phyloP scores from a whole-genome alignment of 2,888 invertebrate genomes.

The Eupelmus urozonus region DNA sequence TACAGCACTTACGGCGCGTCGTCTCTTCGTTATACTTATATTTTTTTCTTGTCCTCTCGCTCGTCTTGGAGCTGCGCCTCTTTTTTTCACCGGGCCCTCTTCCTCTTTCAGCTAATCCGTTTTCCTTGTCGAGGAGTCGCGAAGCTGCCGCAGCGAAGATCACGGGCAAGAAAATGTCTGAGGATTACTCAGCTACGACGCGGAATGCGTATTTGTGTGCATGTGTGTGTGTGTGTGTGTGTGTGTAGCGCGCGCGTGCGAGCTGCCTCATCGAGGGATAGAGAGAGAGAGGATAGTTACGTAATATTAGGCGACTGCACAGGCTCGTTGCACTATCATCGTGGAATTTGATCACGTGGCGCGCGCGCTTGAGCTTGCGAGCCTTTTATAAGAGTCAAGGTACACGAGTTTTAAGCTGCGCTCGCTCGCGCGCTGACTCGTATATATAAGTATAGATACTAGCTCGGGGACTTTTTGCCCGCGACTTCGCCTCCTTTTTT shows the following conservation, averaged over 20 bases:
- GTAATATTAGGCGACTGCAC: conserved; percentile 53
- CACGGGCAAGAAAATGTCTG: conserved; percentile 9
- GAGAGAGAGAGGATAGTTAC: conserved; percentile 37
- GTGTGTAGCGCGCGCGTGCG: conserved; percentile 6
- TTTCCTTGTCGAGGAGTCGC: conserved; percentile 3
- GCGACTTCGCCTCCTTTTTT: conserved; percentile 2
- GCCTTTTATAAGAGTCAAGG: conserved; percentile 46
- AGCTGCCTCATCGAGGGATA: neutral
- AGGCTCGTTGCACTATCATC: conserved; percentile 54
- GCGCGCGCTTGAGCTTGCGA: conserved; percentile 41
- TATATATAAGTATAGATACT: neutral
- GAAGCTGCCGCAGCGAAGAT: conserved; percentile 9
- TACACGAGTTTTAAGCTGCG: conserved; percentile 43
- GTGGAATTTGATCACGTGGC: conserved; percentile 54
- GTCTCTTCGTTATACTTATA: neutral
- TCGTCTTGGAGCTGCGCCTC: neutral
- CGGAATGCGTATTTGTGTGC: conserved; percentile 31
- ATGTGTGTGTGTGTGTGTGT: neutral
- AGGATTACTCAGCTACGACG: conserved; percentile 40
- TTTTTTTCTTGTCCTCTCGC: neutral
- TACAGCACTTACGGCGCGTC: neutral
- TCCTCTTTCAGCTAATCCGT: conserved; percentile 9
- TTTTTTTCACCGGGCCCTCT: neutral
- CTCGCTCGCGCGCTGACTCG: too few species aligned
- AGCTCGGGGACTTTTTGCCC: neutral